Percentiles rank a stretch among this genome's conserved stretches.
These are phyloP conservation scores for Formica exsecta DNA, from an alignment of 1,140 invertebrate genomes.

Conservation along the genomic window DNA sequence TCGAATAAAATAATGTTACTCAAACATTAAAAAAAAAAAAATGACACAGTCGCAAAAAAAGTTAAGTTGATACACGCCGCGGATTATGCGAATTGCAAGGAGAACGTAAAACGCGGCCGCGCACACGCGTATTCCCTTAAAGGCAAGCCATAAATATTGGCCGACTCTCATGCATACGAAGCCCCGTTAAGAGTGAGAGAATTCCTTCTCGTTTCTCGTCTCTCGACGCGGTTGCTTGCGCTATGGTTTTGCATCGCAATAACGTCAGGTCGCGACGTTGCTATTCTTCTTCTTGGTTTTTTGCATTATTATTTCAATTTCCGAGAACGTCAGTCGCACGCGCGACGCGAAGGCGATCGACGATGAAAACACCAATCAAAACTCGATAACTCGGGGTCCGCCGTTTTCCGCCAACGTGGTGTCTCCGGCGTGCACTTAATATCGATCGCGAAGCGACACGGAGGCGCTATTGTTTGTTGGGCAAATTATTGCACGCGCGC, in stretches of 20 bases:
- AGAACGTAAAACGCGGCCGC: slow-evolving; percentile 41
- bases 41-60: slow-evolving; percentile 17
- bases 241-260: slow-evolving; percentile 60
- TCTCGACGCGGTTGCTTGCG: background rate
- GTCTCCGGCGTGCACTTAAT: slow-evolving; percentile 43
- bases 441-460: slow-evolving; percentile 53
- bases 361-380: slow-evolving; percentile 70
- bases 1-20: background rate
- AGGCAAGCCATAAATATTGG: slow-evolving; percentile 58
- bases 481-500: slow-evolving; percentile 62
- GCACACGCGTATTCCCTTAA: slow-evolving; percentile 47
- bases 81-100: slow-evolving; percentile 37
- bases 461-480: slow-evolving; percentile 62
- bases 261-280: slow-evolving; percentile 53
- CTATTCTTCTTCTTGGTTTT: slow-evolving; percentile 52
- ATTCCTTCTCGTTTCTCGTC: slow-evolving; percentile 44
- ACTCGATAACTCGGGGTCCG: slow-evolving; percentile 54
- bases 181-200: slow-evolving; percentile 18
- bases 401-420: slow-evolving; percentile 34
- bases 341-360: slow-evolving; percentile 17
- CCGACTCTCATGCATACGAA: slow-evolving; percentile 46
- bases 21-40: background rate
- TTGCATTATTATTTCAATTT: slow-evolving; percentile 67
- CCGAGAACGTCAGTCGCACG: slow-evolving; percentile 53
- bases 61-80: background rate